Percentiles rank a stretch among this genome's conserved stretches.
phyloP scores from a whole-genome alignment of 2,797 vertebrate genomes.

The Pterois miles region DNA sequence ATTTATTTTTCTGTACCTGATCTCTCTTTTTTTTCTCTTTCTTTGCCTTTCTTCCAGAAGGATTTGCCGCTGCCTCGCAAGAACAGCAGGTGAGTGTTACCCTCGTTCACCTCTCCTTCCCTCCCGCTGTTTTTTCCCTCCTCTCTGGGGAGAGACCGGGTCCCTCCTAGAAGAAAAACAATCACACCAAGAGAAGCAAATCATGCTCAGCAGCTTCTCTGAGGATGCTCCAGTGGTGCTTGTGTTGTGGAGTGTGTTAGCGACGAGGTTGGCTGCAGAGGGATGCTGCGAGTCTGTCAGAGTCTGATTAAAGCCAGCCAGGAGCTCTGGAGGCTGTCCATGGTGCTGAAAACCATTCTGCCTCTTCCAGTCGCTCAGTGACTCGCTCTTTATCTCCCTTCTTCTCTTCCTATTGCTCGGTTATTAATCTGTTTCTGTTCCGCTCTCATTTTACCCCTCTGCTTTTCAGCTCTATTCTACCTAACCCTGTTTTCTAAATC shows the following conservation, averaged over 20 bases:
- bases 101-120: conserved; percentile 1
- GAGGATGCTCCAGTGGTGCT: conserved; percentile 20
- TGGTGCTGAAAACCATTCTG: conserved; percentile 60
- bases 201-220: not conserved
- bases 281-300: conserved; percentile 26
- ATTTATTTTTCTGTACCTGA: conserved; percentile 60
- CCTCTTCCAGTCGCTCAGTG: conserved; percentile 15
- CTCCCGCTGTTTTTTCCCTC: not conserved
- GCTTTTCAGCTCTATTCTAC: not conserved
- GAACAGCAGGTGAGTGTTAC: conserved; percentile 89
- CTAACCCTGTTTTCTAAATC: not conserved
- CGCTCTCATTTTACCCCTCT: not conserved
- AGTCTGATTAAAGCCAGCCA: conserved; percentile 34
- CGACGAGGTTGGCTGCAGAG: conserved; percentile 21
- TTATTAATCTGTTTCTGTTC: conserved; percentile 19
- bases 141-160: conserved; percentile 6
- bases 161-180: conserved; percentile 28
- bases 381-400: conserved; percentile 5
- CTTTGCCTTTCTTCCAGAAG: conserved; percentile 83
- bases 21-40: conserved; percentile 49
- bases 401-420: not conserved
- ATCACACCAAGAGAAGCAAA: not conserved
- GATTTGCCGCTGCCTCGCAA: conserved; percentile 91
- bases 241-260: conserved; percentile 24
- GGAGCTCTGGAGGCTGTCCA: conserved; percentile 54